Percentiles rank a stretch among this genome's conserved stretches.
phyloP scores from a whole-genome alignment of 1,140 invertebrate species.

The Lepidotrigona ventralis region DNA sequence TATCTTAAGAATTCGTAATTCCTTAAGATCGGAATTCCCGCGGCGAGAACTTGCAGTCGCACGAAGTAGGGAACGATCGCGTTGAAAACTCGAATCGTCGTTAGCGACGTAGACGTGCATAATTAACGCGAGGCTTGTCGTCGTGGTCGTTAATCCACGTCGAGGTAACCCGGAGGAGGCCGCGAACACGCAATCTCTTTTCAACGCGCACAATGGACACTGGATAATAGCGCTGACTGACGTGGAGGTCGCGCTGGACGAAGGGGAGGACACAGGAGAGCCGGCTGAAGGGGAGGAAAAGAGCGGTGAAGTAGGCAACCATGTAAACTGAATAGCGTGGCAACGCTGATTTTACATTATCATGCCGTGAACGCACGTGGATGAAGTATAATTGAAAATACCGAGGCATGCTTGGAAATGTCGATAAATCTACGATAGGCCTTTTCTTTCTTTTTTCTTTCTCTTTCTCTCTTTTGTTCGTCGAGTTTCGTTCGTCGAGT shows the following conservation, averaged over 20 bases:
- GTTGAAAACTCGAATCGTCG: slow-evolving; percentile 28
- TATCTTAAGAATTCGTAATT: background rate
- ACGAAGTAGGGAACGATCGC: background rate
- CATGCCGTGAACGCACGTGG: slow-evolving; percentile 9
- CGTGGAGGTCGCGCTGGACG: slow-evolving; percentile 12
- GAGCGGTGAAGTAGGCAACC: background rate
- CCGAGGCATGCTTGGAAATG: slow-evolving; percentile 56
- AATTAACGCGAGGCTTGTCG: slow-evolving; percentile 29
- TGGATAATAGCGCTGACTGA: slow-evolving; percentile 37
- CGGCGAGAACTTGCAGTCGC: background rate
- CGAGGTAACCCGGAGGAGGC: background rate
- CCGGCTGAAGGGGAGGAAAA: background rate
- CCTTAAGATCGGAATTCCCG: background rate
- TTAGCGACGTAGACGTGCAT: slow-evolving; percentile 31
- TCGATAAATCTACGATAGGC: slow-evolving; percentile 56
- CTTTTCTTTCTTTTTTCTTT: background rate
- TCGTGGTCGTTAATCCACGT: slow-evolving; percentile 35
- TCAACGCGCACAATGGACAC: slow-evolving; percentile 40
- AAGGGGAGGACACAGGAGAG: background rate
- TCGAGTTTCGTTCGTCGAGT: background rate
- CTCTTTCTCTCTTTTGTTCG: background rate
- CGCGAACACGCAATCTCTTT: slow-evolving; percentile 39
- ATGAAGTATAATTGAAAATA: slow-evolving; percentile 57
- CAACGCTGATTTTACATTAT: slow-evolving; percentile 42
- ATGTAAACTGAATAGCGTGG: slow-evolving; percentile 24